Evolutionary conservation across 2,888 invertebrate species (phyloP).

Genomic region (Amblyteles armatorius): DNA sequence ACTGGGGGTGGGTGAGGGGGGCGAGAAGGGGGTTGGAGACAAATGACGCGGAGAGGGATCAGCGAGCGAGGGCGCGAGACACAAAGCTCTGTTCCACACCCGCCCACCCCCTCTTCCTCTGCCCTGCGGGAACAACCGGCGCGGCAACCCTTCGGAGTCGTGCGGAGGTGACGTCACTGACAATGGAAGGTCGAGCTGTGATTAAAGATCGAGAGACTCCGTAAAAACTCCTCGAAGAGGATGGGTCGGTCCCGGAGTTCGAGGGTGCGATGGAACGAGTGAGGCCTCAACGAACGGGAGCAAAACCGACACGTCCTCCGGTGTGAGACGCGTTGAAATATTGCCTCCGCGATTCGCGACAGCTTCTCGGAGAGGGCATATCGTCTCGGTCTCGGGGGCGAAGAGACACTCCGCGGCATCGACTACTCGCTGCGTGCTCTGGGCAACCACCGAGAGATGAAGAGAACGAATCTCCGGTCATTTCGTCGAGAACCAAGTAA

Average conservation of each 20-base stretch:
- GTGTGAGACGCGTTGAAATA: constrained; percentile 77
- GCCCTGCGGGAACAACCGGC: constrained; percentile 28
- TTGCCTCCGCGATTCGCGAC: constrained; percentile 82
- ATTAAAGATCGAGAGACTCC: constrained; percentile 84
- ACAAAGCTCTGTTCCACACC: constrained; percentile 63
- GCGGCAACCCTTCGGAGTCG: constrained; percentile 76
- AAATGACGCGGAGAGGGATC: constrained; percentile 82
- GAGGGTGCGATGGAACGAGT: not conserved
- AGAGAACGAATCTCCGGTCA: not conserved
- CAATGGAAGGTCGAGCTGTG: constrained; percentile 84
- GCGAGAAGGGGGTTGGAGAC: constrained; percentile 70
- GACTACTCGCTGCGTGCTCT: constrained; percentile 3
- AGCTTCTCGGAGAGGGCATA: constrained; percentile 73
- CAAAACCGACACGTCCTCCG: constrained; percentile 60
- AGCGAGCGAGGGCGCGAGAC: constrained; percentile 63
- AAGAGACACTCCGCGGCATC: constrained; percentile 48
- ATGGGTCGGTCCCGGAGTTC: constrained; percentile 29
- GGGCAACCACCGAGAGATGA: not conserved
- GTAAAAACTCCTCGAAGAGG: constrained; percentile 83
- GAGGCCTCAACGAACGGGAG: constrained; percentile 4
- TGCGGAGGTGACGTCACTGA: constrained; percentile 83
- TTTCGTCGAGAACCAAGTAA: not conserved
- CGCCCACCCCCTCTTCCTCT: not conserved
- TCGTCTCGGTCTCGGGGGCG: constrained; percentile 37
- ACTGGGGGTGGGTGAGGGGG: constrained; percentile 11